These are phyloP conservation scores for Ailurus styani DNA, from an alignment of 2,113 vertebrate species.

Conservation along the genomic window DNA sequence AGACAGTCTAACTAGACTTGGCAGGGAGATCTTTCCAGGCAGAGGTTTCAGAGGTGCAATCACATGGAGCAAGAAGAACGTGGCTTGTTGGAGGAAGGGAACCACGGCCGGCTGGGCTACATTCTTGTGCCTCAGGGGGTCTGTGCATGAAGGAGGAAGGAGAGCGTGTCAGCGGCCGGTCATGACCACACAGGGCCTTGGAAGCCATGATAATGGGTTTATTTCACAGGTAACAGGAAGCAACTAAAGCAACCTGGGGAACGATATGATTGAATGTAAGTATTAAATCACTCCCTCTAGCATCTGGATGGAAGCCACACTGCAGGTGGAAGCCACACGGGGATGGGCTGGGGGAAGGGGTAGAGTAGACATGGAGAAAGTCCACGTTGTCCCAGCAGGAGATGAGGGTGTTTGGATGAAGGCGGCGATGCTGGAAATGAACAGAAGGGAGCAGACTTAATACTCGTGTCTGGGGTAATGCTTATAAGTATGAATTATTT, in stretches of 20 bases:
- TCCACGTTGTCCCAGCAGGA: neutral
- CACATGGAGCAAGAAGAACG: neutral
- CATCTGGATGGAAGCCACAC: neutral
- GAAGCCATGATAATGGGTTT: neutral
- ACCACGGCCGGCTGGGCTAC: neutral
- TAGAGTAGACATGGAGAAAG: neutral
- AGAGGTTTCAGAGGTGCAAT: neutral
- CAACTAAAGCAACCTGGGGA: neutral
- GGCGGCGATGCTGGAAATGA: neutral
- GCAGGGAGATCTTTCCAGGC: neutral
- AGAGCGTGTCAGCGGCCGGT: rapidly evolving
- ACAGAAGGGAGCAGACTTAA: neutral
- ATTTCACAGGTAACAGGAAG: neutral
- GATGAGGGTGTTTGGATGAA: neutral
- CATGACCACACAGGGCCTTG: rapidly evolving
- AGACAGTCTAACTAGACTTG: neutral
- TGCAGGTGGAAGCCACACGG: too few relatives aligned
- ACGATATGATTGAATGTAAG: neutral
- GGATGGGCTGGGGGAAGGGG: rapidly evolving
- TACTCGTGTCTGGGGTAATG: neutral
- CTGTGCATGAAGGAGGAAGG: too few relatives aligned
- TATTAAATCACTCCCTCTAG: neutral
- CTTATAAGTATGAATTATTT: neutral
- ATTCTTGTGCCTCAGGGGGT: rapidly evolving
- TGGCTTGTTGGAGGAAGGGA: neutral